phyloP scores from a whole-genome alignment of 2,797 vertebrate species.

The Molothrus ater region DNA sequence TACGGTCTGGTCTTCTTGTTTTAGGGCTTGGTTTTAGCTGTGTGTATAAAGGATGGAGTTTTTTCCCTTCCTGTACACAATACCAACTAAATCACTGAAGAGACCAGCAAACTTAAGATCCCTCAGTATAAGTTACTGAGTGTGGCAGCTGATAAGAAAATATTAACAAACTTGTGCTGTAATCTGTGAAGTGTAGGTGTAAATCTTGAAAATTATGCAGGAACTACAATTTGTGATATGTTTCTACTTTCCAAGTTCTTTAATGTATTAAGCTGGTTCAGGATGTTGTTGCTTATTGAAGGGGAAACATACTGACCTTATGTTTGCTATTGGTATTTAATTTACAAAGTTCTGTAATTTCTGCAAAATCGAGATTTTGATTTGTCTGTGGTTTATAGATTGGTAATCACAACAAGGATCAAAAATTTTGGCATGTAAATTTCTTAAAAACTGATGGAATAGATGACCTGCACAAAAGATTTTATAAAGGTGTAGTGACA shows the following conservation, averaged over 20 bases:
- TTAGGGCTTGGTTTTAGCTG: background rate
- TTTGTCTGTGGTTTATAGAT: background rate
- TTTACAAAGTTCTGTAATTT: background rate
- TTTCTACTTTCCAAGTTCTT: background rate
- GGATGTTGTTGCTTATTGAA: background rate
- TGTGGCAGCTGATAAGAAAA: background rate
- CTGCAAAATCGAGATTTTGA: background rate
- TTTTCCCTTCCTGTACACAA: background rate
- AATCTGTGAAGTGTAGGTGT: background rate
- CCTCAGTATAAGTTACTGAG: background rate
- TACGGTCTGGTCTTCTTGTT: background rate
- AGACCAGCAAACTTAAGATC: background rate
- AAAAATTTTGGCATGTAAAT: background rate
- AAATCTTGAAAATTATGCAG: background rate
- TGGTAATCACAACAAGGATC: background rate
- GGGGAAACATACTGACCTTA: background rate
- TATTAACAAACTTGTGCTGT: background rate
- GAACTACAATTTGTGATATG: background rate
- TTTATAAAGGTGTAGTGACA: background rate
- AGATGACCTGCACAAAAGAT: background rate
- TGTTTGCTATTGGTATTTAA: background rate
- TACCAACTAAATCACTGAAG: background rate
- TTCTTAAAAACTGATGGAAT: background rate
- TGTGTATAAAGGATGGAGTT: background rate
- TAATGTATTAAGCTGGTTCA: background rate